Base-by-base conservation (phyloP, 2,888 invertebrate genomes). In the Pherbina coryleti region DNA sequence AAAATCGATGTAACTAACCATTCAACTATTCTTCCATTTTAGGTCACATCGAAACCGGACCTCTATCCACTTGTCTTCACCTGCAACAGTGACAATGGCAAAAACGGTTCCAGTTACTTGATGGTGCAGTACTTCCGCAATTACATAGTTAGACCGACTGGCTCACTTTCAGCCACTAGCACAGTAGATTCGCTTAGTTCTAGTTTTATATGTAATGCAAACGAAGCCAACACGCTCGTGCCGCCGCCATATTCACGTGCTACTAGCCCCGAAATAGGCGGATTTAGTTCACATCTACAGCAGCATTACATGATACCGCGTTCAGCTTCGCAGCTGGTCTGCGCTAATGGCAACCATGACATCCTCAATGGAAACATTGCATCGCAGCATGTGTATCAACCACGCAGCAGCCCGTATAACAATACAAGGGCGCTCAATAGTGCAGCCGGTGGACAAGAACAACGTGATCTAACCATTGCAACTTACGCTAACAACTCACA, bases 41-140 rank as follows among this genome's bases (percentile, higher is more conserved):
- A 95, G 95, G 96, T 96, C 81, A 94, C 96, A 78, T 94, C 96
- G 17, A 96, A 96, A 84, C 96, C 96, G 11, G 96, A 96, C 86
- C 90, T 96, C 11, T 96, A 96, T 87, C 96, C 96, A 2, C 90
- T 96, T 78, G 96, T 96, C 71, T 95, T 96, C 84, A 95, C 95
- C 71, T 95, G 93, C 88, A 93, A 94, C 83, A 93, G 93, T 67
- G 94, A 94, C 84, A 92, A 93, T 14, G 93, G 93, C 70, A 94
- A 93, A 79, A 92, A 91, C 76, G 93, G 94, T 80, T 93, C 95
- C 62, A 95, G 94, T 84, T 95, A 94, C 86, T 91, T 96, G 72
- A 96, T 96, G 93, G 95, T 96, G 83, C 96, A 96, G 86, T 96
- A 95, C 90, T 94, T 95, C 90, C 92, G 95, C 82, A 95, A 95